Percentiles rank a stretch among this genome's conserved stretches.
Evolutionary conservation across 2,113 vertebrate species (phyloP).

Genomic region (Hylia prasina): DNA sequence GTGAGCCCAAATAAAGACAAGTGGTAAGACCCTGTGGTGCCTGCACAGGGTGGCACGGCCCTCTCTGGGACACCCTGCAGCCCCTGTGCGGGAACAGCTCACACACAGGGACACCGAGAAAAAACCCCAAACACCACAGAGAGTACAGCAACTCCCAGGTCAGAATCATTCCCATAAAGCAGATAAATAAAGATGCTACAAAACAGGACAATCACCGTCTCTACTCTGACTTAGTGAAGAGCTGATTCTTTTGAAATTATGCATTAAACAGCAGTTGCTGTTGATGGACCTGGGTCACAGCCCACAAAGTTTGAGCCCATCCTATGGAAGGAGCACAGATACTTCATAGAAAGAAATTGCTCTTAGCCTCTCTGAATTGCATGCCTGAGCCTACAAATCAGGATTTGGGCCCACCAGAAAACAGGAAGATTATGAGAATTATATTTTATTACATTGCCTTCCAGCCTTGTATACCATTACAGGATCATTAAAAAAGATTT

Average conservation of each 20-base stretch:
- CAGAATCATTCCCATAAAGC: not conserved
- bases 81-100: not conserved
- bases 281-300: not conserved
- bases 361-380: not conserved
- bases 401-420: not conserved
- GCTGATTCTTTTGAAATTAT: not conserved
- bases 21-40: not conserved
- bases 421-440: not conserved
- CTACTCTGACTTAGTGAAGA: not conserved
- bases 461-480: not conserved
- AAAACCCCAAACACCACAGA: not conserved
- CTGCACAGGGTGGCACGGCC: not conserved
- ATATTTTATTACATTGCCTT: not conserved
- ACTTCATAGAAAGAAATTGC: not conserved
- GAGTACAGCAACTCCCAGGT: not conserved
- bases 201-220: not conserved
- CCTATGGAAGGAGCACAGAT: not conserved
- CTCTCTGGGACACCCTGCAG: accelerated
- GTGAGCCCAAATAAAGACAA: not conserved
- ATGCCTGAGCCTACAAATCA: not conserved
- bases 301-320: not conserved
- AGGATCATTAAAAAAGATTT: not conserved
- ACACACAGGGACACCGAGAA: too few species aligned
- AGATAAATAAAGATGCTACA: not conserved
- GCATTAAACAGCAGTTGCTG: not conserved